phyloP scores from a whole-genome alignment of 2,797 vertebrate species.

The Spheniscus humboldti region DNA sequence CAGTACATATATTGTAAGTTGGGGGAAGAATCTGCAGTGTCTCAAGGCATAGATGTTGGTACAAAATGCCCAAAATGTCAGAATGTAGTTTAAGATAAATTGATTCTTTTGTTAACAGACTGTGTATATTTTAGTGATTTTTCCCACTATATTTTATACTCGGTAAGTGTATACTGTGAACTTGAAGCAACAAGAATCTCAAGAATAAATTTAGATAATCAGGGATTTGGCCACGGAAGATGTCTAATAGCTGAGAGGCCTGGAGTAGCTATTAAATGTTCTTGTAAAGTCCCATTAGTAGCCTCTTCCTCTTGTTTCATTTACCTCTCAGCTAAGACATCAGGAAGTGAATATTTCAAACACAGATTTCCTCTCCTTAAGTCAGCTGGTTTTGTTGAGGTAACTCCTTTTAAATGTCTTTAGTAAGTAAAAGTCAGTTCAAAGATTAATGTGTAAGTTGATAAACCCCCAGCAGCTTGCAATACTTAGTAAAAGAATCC shows the following conservation, averaged over 20 bases:
- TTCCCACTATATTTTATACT: not conserved
- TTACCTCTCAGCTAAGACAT: not conserved
- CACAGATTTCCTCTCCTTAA: not conserved
- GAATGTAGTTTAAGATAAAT: not conserved
- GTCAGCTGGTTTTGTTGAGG: not conserved
- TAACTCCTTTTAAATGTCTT: not conserved
- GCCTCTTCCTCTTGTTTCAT: not conserved
- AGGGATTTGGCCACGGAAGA: not conserved
- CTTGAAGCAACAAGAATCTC: not conserved
- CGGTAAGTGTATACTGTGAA: not conserved
- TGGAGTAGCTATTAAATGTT: not conserved
- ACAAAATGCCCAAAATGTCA: not conserved
- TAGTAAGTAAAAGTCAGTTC: not conserved
- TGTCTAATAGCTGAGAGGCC: not conserved
- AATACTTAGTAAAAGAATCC: not conserved
- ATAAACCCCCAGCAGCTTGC: not conserved
- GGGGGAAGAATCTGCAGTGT: not conserved
- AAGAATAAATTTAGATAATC: not conserved
- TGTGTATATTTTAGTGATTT: not conserved
- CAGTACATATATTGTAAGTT: not conserved
- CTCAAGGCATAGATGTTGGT: not conserved
- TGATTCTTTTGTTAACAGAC: not conserved
- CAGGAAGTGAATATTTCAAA: not conserved
- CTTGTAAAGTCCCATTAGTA: not conserved
- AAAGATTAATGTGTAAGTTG: not conserved